These are phyloP conservation scores for Anolis apletophallus DNA, from an alignment of 2,797 vertebrate genomes.

Conservation along the genomic window DNA sequence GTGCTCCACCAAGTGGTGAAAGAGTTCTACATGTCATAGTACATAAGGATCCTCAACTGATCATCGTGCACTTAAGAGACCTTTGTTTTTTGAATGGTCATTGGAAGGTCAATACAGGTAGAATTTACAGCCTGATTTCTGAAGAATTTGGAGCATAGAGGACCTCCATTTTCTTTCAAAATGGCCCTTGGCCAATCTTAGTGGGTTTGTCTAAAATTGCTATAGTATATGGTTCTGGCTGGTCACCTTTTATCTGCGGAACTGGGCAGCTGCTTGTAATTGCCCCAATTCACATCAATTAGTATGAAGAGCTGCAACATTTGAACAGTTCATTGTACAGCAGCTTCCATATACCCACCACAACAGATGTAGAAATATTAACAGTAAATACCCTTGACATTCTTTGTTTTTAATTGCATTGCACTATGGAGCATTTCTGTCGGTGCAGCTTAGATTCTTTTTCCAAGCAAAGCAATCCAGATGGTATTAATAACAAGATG, in stretches of 20 bases:
- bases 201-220: not conserved
- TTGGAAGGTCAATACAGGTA: no score
- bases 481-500: slow-evolving; percentile 13
- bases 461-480: slow-evolving; percentile 18
- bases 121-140: no score
- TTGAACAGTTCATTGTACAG: not conserved
- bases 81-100: no score
- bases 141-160: no score
- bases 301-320: not conserved
- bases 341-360: not conserved
- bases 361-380: not conserved
- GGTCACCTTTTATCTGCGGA: not conserved
- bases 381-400: not conserved
- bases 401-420: slow-evolving; percentile 20
- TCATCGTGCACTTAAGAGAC: no score
- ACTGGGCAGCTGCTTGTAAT: not conserved
- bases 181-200: no score
- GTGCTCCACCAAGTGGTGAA: no score
- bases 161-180: not conserved
- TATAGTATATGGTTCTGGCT: not conserved
- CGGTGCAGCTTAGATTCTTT: slow-evolving; percentile 27
- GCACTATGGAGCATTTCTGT: not conserved
- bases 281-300: not conserved
- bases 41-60: no score
- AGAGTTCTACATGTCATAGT: no score